These are phyloP conservation scores for Macrostomum lignano DNA, from an alignment of 1,140 invertebrate genomes.

Conservation along the genomic window DNA sequence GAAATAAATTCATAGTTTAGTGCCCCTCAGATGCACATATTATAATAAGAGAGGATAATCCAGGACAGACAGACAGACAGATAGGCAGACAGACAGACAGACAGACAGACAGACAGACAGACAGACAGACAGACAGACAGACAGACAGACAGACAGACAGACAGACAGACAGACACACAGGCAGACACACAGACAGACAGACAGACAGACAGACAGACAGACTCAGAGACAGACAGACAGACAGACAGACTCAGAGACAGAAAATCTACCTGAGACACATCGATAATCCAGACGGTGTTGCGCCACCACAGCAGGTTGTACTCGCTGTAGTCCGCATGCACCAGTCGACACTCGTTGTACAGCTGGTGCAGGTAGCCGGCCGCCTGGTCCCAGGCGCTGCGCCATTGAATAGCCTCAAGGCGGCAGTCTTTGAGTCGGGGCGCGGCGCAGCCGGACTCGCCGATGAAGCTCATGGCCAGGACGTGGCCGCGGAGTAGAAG, in stretches of 20 bases:
- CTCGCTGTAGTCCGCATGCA: constrained; percentile 88
- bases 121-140: too few relatives aligned
- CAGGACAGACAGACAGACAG: too few relatives aligned
- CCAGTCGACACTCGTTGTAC: constrained; percentile 64
- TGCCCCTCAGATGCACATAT: not conserved
- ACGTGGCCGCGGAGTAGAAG: constrained; percentile 61
- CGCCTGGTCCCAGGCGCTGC: constrained; percentile 53
- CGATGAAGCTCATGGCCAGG: constrained; percentile 73
- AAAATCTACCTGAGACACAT: constrained; percentile 53
- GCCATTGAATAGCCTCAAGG: constrained; percentile 19
- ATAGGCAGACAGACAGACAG: too few relatives aligned
- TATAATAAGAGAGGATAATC: not conserved
- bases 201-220: too few relatives aligned
- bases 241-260: too few relatives aligned
- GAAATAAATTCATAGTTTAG: constrained; percentile 27
- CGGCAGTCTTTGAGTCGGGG: constrained; percentile 26
- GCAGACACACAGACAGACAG: too few relatives aligned
- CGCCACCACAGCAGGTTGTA: constrained; percentile 58
- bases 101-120: too few relatives aligned
- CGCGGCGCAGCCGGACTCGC: constrained; percentile 33
- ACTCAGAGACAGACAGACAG: too few relatives aligned
- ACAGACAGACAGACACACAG: too few relatives aligned
- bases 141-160: too few relatives aligned
- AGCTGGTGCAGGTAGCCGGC: constrained; percentile 63
- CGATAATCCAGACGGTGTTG: constrained; percentile 58